phyloP scores from a whole-genome alignment of 1,140 invertebrate genomes.

The Microvelia longipes region DNA sequence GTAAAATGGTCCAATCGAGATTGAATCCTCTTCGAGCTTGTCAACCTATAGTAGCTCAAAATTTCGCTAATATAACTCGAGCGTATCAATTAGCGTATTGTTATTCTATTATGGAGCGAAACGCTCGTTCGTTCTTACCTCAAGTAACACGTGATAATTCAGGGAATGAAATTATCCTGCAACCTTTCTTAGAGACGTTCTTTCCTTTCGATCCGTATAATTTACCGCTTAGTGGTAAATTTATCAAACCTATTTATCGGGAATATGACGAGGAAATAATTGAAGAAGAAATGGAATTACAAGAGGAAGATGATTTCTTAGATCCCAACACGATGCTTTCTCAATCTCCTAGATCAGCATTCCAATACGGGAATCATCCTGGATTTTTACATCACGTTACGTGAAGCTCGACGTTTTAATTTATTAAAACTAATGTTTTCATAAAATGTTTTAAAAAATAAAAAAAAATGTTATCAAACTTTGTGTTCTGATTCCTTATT shows the following conservation, averaged over 20 bases:
- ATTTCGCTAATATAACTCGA: conserved; percentile 68
- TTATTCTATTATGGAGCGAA: conserved; percentile 74
- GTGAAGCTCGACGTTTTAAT: too few species aligned
- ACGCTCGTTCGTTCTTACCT: conserved; percentile 38
- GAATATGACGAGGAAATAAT: neutral
- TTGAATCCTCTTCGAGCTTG: conserved; percentile 76
- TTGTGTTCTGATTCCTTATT: too few species aligned
- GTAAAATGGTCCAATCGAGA: conserved; percentile 61
- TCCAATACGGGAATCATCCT: neutral
- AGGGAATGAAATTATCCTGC: conserved; percentile 26
- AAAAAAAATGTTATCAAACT: too few species aligned
- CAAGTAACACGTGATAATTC: conserved; percentile 34
- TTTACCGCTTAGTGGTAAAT: conserved; percentile 38
- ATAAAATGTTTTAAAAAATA: too few species aligned
- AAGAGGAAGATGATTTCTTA: neutral
- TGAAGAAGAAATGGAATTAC: neutral
- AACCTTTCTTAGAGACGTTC: conserved; percentile 43
- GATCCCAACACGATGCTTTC: neutral
- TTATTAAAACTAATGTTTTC: too few species aligned
- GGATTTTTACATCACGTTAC: neutral
- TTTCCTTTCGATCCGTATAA: conserved; percentile 73
- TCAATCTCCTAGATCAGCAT: neutral
- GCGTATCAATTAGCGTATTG: conserved; percentile 86
- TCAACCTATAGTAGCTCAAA: conserved; percentile 53
- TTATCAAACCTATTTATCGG: neutral